Evolutionary conservation across 1,140 invertebrate species (phyloP).

Genomic region (Trichonephila clavipes): DNA sequence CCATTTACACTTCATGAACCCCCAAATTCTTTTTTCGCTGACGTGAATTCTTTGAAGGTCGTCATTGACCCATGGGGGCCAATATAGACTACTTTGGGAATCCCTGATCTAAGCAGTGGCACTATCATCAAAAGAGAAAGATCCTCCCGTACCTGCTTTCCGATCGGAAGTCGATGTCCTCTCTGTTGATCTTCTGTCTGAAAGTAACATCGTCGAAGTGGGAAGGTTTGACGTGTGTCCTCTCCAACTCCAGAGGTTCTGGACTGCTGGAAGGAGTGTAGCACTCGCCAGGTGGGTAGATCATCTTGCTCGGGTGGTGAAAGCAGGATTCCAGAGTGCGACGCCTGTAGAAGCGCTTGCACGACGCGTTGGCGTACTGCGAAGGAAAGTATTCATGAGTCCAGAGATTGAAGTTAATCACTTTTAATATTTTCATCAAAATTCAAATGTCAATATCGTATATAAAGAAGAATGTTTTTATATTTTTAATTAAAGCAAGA

Average conservation of each 20-base stretch:
- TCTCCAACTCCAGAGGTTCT: slow-evolving; percentile 79
- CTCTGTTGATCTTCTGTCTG: slow-evolving; percentile 86
- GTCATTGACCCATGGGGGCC: too few species aligned
- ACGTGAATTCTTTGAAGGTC: too few species aligned
- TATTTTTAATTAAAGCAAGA: too few species aligned
- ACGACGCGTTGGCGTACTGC: slow-evolving; percentile 92
- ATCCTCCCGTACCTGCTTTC: slow-evolving; percentile 89
- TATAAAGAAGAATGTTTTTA: too few species aligned
- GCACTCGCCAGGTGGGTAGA: slow-evolving; percentile 91
- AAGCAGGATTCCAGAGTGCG: slow-evolving; percentile 90
- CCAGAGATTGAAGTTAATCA: too few species aligned
- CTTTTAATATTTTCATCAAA: too few species aligned
- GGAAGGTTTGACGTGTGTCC: slow-evolving; percentile 75
- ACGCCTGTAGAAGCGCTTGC: slow-evolving; percentile 90
- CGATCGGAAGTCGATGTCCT: slow-evolving; percentile 89
- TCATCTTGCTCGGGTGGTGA: slow-evolving; percentile 95
- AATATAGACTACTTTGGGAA: too few species aligned
- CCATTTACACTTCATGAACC: too few species aligned
- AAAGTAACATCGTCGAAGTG: slow-evolving; percentile 78
- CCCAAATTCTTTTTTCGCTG: too few species aligned
- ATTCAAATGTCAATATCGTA: too few species aligned
- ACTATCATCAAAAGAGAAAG: too few species aligned
- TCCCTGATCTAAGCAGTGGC: too few species aligned
- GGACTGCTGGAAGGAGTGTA: slow-evolving; percentile 87
- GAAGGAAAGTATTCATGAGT: not conserved